Evolutionary conservation across 2,888 invertebrate genomes (phyloP).

Genomic region (Iselma pallidipennis): DNA sequence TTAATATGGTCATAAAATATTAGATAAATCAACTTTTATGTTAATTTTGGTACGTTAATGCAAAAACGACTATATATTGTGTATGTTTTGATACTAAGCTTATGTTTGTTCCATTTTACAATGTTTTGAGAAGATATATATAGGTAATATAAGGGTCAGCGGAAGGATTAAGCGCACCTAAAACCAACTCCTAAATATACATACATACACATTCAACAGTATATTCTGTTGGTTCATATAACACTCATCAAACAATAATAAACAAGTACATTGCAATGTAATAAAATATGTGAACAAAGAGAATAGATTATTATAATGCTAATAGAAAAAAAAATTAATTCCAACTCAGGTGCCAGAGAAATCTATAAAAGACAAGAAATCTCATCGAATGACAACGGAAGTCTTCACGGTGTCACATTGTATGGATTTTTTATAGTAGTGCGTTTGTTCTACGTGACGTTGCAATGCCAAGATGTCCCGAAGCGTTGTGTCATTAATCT

Average conservation of each 20-base stretch:
- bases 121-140: too few species aligned
- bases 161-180: background rate
- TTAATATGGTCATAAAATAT: too few species aligned
- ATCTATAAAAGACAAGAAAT: conserved; percentile 18
- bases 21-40: too few species aligned
- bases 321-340: background rate
- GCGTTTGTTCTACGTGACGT: conserved; percentile 51
- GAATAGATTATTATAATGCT: background rate
- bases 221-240: background rate
- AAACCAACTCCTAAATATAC: background rate
- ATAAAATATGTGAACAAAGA: background rate
- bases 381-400: conserved; percentile 28
- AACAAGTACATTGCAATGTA: background rate
- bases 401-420: conserved; percentile 36
- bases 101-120: background rate
- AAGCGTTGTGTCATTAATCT: conserved; percentile 52
- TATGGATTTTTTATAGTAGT: conserved; percentile 47
- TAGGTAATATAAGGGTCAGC: background rate
- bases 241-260: background rate
- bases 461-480: conserved; percentile 51
- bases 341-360: background rate
- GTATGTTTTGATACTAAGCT: background rate
- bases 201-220: too few species aligned
- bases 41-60: background rate
- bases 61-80: background rate